These are phyloP conservation scores for Papilio helenus DNA, from an alignment of 1,140 invertebrate species.

Conservation along the genomic window DNA sequence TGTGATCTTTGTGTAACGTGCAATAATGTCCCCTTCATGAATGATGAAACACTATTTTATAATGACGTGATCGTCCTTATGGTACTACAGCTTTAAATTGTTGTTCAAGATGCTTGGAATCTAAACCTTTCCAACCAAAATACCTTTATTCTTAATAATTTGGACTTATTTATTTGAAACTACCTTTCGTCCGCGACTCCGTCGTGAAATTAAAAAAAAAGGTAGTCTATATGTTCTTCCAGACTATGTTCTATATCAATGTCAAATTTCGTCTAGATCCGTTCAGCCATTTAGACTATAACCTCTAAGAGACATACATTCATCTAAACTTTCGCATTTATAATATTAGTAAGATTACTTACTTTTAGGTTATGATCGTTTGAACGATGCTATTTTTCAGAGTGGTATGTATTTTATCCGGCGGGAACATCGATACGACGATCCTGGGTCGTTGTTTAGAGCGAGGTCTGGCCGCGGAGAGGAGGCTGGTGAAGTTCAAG, in stretches of 20 bases:
- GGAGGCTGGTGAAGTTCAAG: slow-evolving; percentile 92
- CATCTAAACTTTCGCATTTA: too few relatives aligned
- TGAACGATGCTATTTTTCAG: slow-evolving; percentile 72
- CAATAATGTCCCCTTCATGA: neutral
- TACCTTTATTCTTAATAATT: neutral
- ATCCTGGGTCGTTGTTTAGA: slow-evolving; percentile 94
- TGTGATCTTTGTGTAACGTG: neutral
- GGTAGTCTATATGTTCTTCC: too few relatives aligned
- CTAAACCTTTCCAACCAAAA: neutral
- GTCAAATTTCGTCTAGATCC: too few relatives aligned
- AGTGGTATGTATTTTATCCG: slow-evolving; percentile 92
- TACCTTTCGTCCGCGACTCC: too few relatives aligned
- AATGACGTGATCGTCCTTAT: neutral
- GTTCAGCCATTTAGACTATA: too few relatives aligned
- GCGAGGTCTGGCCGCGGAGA: slow-evolving; percentile 94
- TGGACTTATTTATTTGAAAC: too few relatives aligned
- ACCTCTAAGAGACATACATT: too few relatives aligned
- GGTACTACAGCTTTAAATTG: neutral
- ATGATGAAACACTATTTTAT: slow-evolving; percentile 21
- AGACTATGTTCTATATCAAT: too few relatives aligned
- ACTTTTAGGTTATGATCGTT: neutral
- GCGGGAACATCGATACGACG: slow-evolving; percentile 97
- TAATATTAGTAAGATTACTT: neutral
- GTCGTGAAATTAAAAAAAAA: too few relatives aligned
- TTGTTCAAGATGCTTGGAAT: neutral